These are phyloP conservation scores for Melanostoma mellinum DNA, from an alignment of 2,888 invertebrate genomes.

Conservation along the genomic window DNA sequence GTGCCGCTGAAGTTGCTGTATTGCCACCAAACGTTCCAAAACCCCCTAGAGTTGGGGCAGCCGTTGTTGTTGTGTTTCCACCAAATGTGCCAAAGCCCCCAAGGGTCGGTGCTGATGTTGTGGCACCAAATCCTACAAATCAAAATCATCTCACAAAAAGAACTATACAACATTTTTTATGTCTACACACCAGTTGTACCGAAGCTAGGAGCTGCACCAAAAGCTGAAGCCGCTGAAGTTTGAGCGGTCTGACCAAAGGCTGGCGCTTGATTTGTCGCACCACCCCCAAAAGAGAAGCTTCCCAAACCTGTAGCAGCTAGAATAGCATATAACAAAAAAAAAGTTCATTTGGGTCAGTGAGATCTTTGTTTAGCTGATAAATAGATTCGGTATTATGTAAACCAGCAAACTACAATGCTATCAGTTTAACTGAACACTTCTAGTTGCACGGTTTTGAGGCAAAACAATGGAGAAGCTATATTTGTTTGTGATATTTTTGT, in stretches of 20 bases:
- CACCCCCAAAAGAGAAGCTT: conserved; percentile 78
- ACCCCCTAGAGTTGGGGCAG: conserved; percentile 75
- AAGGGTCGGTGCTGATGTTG: conserved; percentile 76
- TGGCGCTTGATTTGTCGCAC: conserved; percentile 75
- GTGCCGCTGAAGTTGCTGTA: conserved; percentile 74
- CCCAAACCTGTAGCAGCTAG: conserved; percentile 82
- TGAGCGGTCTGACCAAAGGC: conserved; percentile 75
- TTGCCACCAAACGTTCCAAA: conserved; percentile 62
- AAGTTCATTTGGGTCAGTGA: conserved; percentile 36
- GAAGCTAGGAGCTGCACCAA: conserved; percentile 72
- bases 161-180: not conserved
- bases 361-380: conserved; percentile 46
- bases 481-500: conserved; percentile 56
- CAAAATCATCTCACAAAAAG: not conserved
- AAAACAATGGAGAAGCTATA: conserved; percentile 35
- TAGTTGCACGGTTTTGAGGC: conserved; percentile 9
- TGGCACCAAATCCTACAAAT: conserved; percentile 75
- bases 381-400: conserved; percentile 7
- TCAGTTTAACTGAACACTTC: conserved; percentile 25
- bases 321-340: conserved; percentile 25
- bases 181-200: conserved; percentile 58
- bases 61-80: conserved; percentile 74
- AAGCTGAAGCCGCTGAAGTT: conserved; percentile 76
- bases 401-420: conserved; percentile 11
- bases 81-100: conserved; percentile 78